A percentile compares a stretch with the other conserved stretches of the same genome.
phyloP scores from a whole-genome alignment of 2,113 vertebrate species.

The Cryptotis parvus region DNA sequence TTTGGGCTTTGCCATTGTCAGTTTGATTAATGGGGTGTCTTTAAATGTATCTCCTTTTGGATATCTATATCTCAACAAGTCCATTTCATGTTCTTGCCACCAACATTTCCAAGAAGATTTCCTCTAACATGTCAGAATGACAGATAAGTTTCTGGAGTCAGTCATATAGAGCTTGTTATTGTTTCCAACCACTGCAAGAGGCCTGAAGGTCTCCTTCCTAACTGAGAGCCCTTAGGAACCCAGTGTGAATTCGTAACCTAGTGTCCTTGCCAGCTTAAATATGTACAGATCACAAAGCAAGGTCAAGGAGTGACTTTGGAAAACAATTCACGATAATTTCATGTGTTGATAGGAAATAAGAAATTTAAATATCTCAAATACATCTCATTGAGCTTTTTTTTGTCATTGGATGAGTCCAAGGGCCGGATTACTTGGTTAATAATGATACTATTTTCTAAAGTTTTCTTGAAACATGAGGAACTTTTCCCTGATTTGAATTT shows the following conservation, averaged over 20 bases:
- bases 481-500: slow-evolving; percentile 8
- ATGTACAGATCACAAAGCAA: slow-evolving; percentile 48
- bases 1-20: slow-evolving; percentile 81
- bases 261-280: slow-evolving; percentile 56
- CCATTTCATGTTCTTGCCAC: slow-evolving; percentile 86
- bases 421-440: slow-evolving; percentile 39
- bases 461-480: slow-evolving; percentile 34
- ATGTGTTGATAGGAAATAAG: background rate
- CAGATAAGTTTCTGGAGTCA: slow-evolving; percentile 82
- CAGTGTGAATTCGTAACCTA: slow-evolving; percentile 69
- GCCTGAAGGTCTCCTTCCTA: slow-evolving; percentile 63
- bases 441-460: background rate
- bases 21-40: slow-evolving; percentile 85
- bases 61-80: slow-evolving; percentile 87
- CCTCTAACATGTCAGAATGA: slow-evolving; percentile 85
- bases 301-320: slow-evolving; percentile 58
- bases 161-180: slow-evolving; percentile 80
- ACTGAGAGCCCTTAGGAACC: slow-evolving; percentile 61
- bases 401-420: background rate
- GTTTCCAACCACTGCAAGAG: slow-evolving; percentile 76
- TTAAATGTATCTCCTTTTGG: slow-evolving; percentile 84
- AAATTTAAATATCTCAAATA: slow-evolving; percentile 48
- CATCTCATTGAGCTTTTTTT: background rate
- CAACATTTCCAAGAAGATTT: slow-evolving; percentile 86
- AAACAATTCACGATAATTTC: background rate